phyloP scores from a whole-genome alignment of 2,113 vertebrate genomes.

The Hiodon tergisus region DNA sequence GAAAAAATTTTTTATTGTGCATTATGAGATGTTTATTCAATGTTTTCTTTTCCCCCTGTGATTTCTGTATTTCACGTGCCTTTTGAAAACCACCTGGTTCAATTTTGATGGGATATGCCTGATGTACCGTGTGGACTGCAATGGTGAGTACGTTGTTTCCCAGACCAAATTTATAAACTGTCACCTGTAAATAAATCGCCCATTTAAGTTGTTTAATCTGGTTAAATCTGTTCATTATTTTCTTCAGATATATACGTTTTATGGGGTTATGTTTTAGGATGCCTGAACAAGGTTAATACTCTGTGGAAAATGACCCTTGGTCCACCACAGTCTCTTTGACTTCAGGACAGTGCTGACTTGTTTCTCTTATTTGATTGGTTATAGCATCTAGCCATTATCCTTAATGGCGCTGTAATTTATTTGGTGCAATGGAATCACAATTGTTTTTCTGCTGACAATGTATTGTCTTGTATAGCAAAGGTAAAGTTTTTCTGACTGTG shows the following conservation, averaged over 20 bases:
- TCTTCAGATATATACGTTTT: too few relatives aligned
- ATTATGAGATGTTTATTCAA: not conserved
- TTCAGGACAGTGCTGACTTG: too few relatives aligned
- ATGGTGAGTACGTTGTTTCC: conserved; percentile 16
- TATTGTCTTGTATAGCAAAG: not conserved
- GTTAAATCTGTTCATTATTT: not conserved
- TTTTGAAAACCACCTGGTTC: not conserved
- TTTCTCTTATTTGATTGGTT: too few relatives aligned
- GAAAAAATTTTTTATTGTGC: too few relatives aligned
- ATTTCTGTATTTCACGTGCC: not conserved
- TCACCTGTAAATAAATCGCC: too few relatives aligned
- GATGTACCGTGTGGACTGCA: not conserved
- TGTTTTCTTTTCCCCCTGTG: not conserved
- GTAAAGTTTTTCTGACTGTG: not conserved
- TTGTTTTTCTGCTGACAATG: not conserved
- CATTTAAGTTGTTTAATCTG: not conserved
- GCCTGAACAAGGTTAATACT: too few relatives aligned
- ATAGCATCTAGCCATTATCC: too few relatives aligned
- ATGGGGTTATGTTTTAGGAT: too few relatives aligned
- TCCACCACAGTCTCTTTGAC: too few relatives aligned
- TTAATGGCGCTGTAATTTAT: not conserved
- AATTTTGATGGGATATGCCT: not conserved
- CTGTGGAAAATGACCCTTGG: too few relatives aligned
- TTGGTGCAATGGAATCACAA: not conserved
- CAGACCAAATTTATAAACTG: not conserved